Evolutionary conservation across 2,888 invertebrate genomes (phyloP), one percentile per base, ranked within the genome.

Genomic region (Sarcophaga caerulescens): DNA sequence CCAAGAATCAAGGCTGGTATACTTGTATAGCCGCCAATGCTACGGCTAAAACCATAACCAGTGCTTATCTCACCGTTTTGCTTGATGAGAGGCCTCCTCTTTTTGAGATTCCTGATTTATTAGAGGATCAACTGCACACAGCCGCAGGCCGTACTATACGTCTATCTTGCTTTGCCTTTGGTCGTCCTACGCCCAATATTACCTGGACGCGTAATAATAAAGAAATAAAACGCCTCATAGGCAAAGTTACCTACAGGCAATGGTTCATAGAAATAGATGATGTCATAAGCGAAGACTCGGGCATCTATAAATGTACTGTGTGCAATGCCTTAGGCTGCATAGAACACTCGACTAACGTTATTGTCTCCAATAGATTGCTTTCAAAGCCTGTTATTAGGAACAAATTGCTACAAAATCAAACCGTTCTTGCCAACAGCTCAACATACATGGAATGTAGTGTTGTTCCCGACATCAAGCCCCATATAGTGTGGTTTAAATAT

Each of bases 1-100:
- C 96, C 87, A 96, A 96, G 60, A 97, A 99, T 90, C 97, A 97
- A 91, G 99, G 99, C 3, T 98, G 98, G 97, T 99, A 99, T 91
- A 97, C 98, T 0, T 99, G 99, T 92, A 95, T 98, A 0, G 99
- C 97, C 0, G 95, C 97, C 23, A 99, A 99, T 92, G 95, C 95
- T 65, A 94, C 98, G 17, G 99, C 99, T 0, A 95, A 95, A 81
- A 95, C 96, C 0, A 94, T 95, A 25, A 96, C 96, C 62, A 96
- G 95, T 89, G 98, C 97, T 73, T 98, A 97, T 92, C 94, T 99
- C 19, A 94, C 95, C 78, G 97, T 98, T 47, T 94, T 97, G 11
- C 17, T 12, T 44, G 85, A 87, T 19, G 78, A 63, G 4, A 75
- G 65, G 21, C 78, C 87, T 0, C 90, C 90, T 0, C 82, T 73